Evolutionary conservation across 1,140 invertebrate species (phyloP), one percentile per base, ranked within the genome.

Genomic region (Bombus sibiricus): DNA sequence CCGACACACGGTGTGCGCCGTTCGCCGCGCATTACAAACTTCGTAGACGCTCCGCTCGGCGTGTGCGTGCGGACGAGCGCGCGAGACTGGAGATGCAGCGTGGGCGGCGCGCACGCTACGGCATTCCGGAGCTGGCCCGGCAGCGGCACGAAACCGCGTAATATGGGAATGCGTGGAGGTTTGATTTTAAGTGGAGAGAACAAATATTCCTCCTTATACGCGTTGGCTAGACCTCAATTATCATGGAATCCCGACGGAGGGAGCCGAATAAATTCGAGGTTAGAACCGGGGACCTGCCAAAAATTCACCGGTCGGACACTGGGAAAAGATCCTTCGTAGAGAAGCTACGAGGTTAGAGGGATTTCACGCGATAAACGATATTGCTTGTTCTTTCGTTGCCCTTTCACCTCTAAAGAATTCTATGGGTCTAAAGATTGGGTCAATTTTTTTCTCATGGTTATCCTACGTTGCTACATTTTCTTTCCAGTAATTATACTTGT

Each of bases 61-160:
- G 80, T 84, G 86, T 85, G 77, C 86, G 88, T 86, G 92, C 83
- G 87, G 88, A 84, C 87, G 85, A 68, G 66, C 41, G 37, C 66
- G 59, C 62, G 39, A 68, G 75, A 75, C 47, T 43, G 62, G 68
- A 57, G 85, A 78, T 88, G 78, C 88, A 80, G 92, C 91, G 92
- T 93, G 91, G 92, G 89, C 91, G 92, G 91, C 86, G 87, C 75
- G 87, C 91, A 93, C 87, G 89, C 87, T 90, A 92, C 86, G 89
- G 90, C 85, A 92, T 92, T 92, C 81, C 88, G 72, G 39, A 82
- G 64, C 62, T 64, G 75, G 76, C 43, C 68, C 62, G 66, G 80
- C 69, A 81, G 80, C 75, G 80, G 77, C 90, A 87, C 86, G 90
- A 88, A 92, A 90, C 66, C 85, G 90, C 91, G 89, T 92, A 93